Conservation (phyloP, 2,888 invertebrate genomes). For the Nesidiocoris tenuis region DNA sequence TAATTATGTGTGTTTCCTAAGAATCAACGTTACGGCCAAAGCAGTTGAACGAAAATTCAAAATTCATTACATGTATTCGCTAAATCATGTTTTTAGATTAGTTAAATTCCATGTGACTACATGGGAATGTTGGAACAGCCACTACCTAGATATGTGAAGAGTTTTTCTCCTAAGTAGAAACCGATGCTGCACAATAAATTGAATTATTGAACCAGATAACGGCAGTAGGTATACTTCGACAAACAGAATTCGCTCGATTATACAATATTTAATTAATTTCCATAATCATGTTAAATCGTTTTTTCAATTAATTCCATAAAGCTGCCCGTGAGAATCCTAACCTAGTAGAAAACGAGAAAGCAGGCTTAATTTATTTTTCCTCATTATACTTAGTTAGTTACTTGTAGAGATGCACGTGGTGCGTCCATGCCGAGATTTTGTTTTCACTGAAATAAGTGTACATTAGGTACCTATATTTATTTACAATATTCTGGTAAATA, state of each 20-base stretch:
- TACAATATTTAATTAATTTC: neutral
- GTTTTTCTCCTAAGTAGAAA: neutral
- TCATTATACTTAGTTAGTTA: slow-evolving; percentile 1
- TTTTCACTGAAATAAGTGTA: neutral
- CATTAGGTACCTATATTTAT: slow-evolving; percentile 17
- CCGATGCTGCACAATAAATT: neutral
- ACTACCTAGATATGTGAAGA: neutral
- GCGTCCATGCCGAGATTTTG: neutral
- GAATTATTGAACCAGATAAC: neutral
- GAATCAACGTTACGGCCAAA: neutral
- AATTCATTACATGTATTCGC: neutral
- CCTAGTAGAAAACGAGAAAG: neutral
- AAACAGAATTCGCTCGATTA: neutral
- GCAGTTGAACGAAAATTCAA: neutral
- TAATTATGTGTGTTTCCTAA: neutral
- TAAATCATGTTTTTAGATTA: neutral
- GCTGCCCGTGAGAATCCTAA: no score
- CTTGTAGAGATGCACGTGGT: slow-evolving; percentile 1
- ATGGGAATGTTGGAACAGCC: neutral
- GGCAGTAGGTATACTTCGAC: neutral
- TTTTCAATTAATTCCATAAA: neutral
- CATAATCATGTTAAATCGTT: neutral
- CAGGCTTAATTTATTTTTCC: neutral
- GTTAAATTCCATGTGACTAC: neutral
- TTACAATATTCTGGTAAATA: slow-evolving; percentile 29